Evolutionary conservation across 2,113 vertebrate species (phyloP).

Genomic region (Felis chaus): DNA sequence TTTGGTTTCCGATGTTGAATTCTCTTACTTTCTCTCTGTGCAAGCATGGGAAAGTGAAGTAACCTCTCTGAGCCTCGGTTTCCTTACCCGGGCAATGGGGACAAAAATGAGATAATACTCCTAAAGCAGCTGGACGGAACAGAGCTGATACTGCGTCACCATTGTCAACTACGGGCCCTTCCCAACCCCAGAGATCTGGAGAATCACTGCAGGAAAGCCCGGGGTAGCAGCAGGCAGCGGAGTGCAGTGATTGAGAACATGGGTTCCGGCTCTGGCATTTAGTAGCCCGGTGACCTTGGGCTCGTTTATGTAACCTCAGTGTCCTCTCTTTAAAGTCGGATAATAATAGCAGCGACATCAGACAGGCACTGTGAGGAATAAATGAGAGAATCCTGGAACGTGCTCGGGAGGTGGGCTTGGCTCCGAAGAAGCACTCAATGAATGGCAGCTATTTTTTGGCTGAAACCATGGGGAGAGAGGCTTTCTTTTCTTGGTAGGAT

Average conservation of each 20-base stretch:
- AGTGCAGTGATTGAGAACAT: background rate
- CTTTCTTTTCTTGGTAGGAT: background rate
- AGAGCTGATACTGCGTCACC: background rate
- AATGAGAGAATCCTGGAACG: background rate
- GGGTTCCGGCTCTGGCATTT: background rate
- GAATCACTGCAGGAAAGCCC: background rate
- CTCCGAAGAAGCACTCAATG: background rate
- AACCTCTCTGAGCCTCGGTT: background rate
- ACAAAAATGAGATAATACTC: background rate
- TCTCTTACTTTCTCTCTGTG: background rate
- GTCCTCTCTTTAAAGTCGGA: conserved; percentile 32
- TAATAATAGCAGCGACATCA: conserved; percentile 14
- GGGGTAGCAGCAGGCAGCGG: background rate
- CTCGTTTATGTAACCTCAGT: conserved; percentile 54
- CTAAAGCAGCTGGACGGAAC: background rate
- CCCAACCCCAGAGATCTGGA: background rate
- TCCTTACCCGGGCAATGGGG: background rate
- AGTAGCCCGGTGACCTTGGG: conserved; percentile 39
- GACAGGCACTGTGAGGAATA: background rate
- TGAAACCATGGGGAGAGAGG: conserved; percentile 1
- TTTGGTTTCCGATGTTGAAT: background rate
- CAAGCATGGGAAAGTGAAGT: background rate
- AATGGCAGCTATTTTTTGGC: conserved; percentile 52
- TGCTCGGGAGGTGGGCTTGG: conserved; percentile 36
- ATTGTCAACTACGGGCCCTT: background rate